Evolutionary conservation across 2,113 vertebrate species (phyloP).

Genomic region (Microtus richardsoni): DNA sequence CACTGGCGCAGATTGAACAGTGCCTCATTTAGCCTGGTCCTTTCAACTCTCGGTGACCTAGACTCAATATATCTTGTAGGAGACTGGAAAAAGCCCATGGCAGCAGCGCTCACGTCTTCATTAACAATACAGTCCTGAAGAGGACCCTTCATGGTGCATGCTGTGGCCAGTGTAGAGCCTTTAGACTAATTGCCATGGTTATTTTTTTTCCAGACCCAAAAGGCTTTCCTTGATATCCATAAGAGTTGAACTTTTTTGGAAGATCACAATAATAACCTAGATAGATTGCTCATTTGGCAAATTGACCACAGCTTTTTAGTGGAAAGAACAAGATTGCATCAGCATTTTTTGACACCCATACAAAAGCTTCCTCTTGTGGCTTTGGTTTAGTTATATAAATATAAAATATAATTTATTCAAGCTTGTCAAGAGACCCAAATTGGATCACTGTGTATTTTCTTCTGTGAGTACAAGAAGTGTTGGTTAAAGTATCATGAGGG

Average conservation of each 20-base stretch:
- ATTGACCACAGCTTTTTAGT: slow-evolving; percentile 1
- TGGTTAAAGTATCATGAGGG: slow-evolving; percentile 14
- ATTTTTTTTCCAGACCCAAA: not conserved
- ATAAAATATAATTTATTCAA: slow-evolving; percentile 56
- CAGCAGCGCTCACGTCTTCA: not conserved
- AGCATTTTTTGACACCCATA: not conserved
- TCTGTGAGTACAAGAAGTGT: slow-evolving; percentile 41
- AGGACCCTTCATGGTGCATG: not conserved
- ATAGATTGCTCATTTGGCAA: not conserved
- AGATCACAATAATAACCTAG: not conserved
- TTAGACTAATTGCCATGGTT: not conserved
- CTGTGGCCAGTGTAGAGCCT: not conserved
- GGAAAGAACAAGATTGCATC: not conserved
- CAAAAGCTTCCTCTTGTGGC: slow-evolving; percentile 3
- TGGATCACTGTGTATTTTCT: slow-evolving; percentile 41
- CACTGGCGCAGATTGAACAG: not conserved
- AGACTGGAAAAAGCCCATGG: not conserved
- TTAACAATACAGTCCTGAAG: not conserved
- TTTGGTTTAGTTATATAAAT: slow-evolving; percentile 32
- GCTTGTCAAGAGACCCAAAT: slow-evolving; percentile 57
- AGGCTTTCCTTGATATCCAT: not conserved
- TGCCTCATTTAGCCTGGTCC: not conserved
- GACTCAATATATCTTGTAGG: not conserved
- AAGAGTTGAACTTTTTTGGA: not conserved
- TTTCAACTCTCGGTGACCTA: not conserved